Evolutionary conservation across 2,888 invertebrate species (phyloP).

Genomic region (Sipunculus nudus): DNA sequence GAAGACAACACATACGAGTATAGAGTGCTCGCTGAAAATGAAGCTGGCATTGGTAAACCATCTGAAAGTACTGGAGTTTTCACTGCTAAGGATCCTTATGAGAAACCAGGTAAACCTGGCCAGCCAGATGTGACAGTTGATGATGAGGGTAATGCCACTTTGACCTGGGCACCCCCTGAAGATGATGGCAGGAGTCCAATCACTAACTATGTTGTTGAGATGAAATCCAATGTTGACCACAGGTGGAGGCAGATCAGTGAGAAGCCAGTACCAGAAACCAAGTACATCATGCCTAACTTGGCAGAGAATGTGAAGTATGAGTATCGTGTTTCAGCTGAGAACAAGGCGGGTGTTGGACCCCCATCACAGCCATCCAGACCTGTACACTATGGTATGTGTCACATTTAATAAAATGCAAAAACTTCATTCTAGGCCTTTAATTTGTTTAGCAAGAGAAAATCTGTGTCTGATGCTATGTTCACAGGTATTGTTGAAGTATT

Average conservation of each 20-base stretch:
- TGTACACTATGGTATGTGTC: slow-evolving; percentile 38
- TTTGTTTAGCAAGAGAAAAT: too few relatives aligned
- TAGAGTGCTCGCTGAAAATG: slow-evolving; percentile 84
- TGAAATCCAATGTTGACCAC: slow-evolving; percentile 27
- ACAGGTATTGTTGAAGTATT: too few relatives aligned
- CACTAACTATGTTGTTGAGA: slow-evolving; percentile 46
- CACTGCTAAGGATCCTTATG: slow-evolving; percentile 34
- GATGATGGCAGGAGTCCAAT: slow-evolving; percentile 51
- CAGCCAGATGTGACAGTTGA: slow-evolving; percentile 19
- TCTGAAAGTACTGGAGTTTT: slow-evolving; percentile 71
- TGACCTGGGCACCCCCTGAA: slow-evolving; percentile 59
- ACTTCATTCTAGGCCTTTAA: too few relatives aligned
- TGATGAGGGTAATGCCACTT: slow-evolving; percentile 19
- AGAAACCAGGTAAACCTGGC: slow-evolving; percentile 33
- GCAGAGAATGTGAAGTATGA: slow-evolving; percentile 58
- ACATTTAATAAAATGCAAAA: too few relatives aligned
- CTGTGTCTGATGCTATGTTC: too few relatives aligned
- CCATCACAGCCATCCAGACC: slow-evolving; percentile 32
- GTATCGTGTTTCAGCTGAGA: slow-evolving; percentile 63
- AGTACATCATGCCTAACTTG: slow-evolving; percentile 53
- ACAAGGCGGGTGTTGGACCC: slow-evolving; percentile 60
- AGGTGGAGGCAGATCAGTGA: slow-evolving; percentile 77
- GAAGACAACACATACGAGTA: slow-evolving; percentile 75
- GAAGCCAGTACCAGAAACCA: slow-evolving; percentile 33
- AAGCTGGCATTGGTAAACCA: slow-evolving; percentile 90